Percentiles rank a stretch among this genome's conserved stretches.
phyloP scores from a whole-genome alignment of 2,888 invertebrate species.

The Liopterus haemorrhoidalis region DNA sequence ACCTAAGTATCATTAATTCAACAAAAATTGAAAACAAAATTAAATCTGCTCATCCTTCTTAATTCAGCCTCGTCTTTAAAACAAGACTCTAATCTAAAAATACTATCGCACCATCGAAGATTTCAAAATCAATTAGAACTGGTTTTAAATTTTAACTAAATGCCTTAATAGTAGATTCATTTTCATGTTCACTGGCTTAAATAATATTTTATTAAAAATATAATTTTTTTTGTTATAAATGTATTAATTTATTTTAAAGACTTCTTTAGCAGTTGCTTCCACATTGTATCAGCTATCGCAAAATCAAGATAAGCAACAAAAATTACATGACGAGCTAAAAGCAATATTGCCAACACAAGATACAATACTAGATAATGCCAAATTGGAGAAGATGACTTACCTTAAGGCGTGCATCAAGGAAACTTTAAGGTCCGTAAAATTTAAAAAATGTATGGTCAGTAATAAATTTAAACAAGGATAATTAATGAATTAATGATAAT shows the following conservation, averaged over 20 bases:
- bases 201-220: conserved; percentile 4
- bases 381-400: conserved; percentile 62
- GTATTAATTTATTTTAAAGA: conserved; percentile 45
- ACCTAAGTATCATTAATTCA: too few relatives aligned
- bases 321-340: conserved; percentile 58
- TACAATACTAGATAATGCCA: conserved; percentile 52
- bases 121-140: conserved; percentile 6
- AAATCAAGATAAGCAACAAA: conserved; percentile 62
- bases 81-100: conserved; percentile 3
- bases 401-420: conserved; percentile 73
- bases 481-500: too few relatives aligned
- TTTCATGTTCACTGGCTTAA: neutral
- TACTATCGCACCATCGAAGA: neutral
- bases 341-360: conserved; percentile 51
- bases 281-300: conserved; percentile 69
- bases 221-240: conserved; percentile 13
- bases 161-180: neutral
- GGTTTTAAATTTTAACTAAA: conserved; percentile 1
- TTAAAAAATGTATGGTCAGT: too few relatives aligned
- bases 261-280: conserved; percentile 69
- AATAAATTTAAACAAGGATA: too few relatives aligned
- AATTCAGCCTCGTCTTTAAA: too few relatives aligned
- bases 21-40: too few relatives aligned
- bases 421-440: conserved; percentile 55
- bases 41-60: too few relatives aligned